Evolutionary conservation across 2,113 vertebrate species (phyloP).

Genomic region (Elgaria multicarinata): DNA sequence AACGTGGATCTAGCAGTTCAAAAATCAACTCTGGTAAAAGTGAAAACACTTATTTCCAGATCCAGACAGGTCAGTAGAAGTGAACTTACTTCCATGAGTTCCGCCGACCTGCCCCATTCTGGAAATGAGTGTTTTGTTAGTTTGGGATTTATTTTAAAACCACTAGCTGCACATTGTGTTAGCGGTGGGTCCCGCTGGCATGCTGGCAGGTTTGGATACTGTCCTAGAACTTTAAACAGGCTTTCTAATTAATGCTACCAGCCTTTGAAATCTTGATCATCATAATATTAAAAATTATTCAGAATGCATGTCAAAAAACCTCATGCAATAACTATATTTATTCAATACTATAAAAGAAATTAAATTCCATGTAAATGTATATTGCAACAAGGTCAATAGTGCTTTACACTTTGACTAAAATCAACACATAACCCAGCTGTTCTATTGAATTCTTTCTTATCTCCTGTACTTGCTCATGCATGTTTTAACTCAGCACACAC

Average conservation of each 20-base stretch:
- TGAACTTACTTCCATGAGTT: no score
- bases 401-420: conserved; percentile 25
- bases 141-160: no score
- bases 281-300: not conserved
- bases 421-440: conserved; percentile 7
- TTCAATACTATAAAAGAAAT: not conserved
- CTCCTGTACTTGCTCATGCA: not conserved
- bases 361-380: not conserved
- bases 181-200: no score
- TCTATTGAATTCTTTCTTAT: conserved; percentile 16
- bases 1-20: no score
- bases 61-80: no score
- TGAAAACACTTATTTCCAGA: no score
- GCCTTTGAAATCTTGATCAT: not conserved
- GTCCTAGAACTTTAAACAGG: not conserved
- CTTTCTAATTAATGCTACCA: not conserved
- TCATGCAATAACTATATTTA: not conserved
- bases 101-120: no score
- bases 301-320: not conserved
- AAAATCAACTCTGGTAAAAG: no score
- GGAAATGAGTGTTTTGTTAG: no score
- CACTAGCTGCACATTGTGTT: no score
- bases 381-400: conserved; percentile 33
- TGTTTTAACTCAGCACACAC: conserved; percentile 38
- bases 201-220: no score